Base-by-base conservation (phyloP, 2,113 vertebrate species). In the Silurus asotus region DNA sequence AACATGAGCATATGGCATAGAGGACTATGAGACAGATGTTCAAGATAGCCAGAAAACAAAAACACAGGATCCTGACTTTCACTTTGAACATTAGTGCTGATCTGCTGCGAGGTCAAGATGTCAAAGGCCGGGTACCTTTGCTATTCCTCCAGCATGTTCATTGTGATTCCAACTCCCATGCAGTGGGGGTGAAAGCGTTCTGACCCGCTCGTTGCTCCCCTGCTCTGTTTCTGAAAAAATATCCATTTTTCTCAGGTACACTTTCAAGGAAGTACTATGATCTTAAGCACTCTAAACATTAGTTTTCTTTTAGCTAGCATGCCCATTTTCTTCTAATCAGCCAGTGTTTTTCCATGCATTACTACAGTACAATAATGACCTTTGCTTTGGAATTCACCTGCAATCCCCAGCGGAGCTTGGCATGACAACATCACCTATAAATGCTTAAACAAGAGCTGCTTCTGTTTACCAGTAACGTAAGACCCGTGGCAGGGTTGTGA, bases 1-100 rank as follows among this genome's bases (percentile, higher is more conserved):
- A 94, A 92, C 91, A 86, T 84, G 88, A 91, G 75, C 93, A 94
- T 94, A 94, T 94, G 94, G 93, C 87, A 79, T 48, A 61, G 72
- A 19, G 76, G 87, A 89, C 89, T 83, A 92, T 88, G 87, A 86
- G 90, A 91, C 94, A 94, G 93, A 92, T 94, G 94, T 94, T 92
- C 87, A 72, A 88, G 78, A 76, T 88, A 51, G 84, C 86, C 58
- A 75, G 87, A 91, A 83, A 83, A 70, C 67, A 86, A 88, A 82
- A 80, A 75, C 79, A 81, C 92, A 92, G 89, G 93, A 94, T 93
- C 91, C 89, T 89, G 89, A 89, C 89, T 92, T 90, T 89, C 84
- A 92, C 91, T 92, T 88, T 93, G 89, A 92, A 90, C 81, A 72
- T 89, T 84, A 62, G 69, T 80, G 45, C 17, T 74, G 77, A 83